phyloP scores from a whole-genome alignment of 2,888 invertebrate species.

The Drosophila pseudotalamancana region DNA sequence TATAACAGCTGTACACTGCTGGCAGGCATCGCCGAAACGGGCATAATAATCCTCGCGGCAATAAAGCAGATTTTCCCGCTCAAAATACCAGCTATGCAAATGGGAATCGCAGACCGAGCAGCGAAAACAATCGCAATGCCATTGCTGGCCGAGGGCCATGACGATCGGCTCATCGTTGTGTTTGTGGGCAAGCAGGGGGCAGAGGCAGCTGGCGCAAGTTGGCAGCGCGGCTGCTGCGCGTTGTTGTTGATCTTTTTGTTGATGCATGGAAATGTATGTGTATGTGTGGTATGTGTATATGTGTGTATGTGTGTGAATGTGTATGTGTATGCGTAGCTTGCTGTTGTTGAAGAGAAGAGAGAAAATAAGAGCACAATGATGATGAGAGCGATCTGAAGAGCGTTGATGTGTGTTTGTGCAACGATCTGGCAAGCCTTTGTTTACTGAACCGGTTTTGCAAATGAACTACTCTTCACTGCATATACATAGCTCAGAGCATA shows the following conservation, averaged over 20 bases:
- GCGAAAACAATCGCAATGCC: constrained; percentile 96
- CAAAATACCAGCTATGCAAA: constrained; percentile 96
- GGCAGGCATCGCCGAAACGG: constrained; percentile 94
- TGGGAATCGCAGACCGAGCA: constrained; percentile 95
- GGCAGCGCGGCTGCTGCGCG: constrained; percentile 26
- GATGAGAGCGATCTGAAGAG: constrained; percentile 6
- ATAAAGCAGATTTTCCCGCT: constrained; percentile 94
- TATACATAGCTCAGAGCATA: background rate
- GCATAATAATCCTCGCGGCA: constrained; percentile 95
- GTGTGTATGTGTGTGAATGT: constrained; percentile 4
- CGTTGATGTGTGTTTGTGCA: constrained; percentile 11
- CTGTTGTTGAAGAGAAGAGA: constrained; percentile 29
- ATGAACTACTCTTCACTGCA: constrained; percentile 39
- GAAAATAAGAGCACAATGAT: constrained; percentile 12
- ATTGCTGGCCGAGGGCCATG: constrained; percentile 92
- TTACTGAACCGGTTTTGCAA: constrained; percentile 50
- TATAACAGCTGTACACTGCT: constrained; percentile 89
- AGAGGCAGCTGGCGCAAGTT: constrained; percentile 61
- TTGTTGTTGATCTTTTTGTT: constrained; percentile 46
- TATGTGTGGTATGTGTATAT: constrained; percentile 11
- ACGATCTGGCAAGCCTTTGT: constrained; percentile 53
- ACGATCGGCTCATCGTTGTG: constrained; percentile 87
- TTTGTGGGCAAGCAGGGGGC: constrained; percentile 37
- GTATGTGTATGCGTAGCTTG: constrained; percentile 29
- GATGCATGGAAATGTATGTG: constrained; percentile 40